A percentile compares a stretch with the other conserved stretches of the same genome.
These are phyloP conservation scores for Melieria omissa DNA, from an alignment of 2,888 invertebrate genomes.

Conservation along the genomic window DNA sequence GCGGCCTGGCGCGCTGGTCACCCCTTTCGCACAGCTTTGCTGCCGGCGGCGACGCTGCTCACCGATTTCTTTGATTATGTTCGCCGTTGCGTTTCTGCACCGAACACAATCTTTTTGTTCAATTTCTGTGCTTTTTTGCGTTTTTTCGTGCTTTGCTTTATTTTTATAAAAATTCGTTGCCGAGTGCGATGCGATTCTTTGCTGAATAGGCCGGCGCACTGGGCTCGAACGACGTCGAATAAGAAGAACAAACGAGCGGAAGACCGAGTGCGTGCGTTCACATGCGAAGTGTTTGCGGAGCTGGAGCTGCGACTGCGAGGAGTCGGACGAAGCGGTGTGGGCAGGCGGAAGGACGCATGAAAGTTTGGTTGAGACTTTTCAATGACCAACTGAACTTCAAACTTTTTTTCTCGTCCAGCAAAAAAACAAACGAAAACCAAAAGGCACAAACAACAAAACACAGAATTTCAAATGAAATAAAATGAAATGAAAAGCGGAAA, in stretches of 20 bases:
- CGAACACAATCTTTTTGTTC: too few species aligned
- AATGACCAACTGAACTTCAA: slow-evolving; percentile 62
- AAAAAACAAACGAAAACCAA: not conserved
- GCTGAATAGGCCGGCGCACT: slow-evolving; percentile 20
- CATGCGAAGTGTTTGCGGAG: not conserved
- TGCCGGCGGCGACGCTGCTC: not conserved
- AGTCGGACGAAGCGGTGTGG: not conserved
- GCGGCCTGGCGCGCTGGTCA: not conserved
- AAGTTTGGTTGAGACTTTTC: slow-evolving; percentile 42
- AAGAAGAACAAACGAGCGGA: slow-evolving; percentile 42
- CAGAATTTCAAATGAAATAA: not conserved
- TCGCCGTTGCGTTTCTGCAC: not conserved
- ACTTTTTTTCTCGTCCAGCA: slow-evolving; percentile 43
- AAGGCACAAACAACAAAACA: slow-evolving; percentile 5
- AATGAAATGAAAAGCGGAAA: not conserved
- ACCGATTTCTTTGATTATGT: not conserved
- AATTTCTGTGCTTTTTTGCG: not conserved
- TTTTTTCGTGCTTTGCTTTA: not conserved
- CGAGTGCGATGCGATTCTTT: not conserved
- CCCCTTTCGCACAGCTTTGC: not conserved
- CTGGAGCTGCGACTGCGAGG: not conserved
- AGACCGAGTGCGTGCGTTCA: slow-evolving; percentile 30
- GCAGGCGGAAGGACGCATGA: slow-evolving; percentile 3
- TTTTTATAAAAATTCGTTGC: slow-evolving; percentile 5
- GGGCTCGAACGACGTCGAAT: slow-evolving; percentile 36